Percentiles rank a stretch among this genome's conserved stretches.
phyloP scores from a whole-genome alignment of 2,888 invertebrate species.

The Pristionchus japonicus region DNA sequence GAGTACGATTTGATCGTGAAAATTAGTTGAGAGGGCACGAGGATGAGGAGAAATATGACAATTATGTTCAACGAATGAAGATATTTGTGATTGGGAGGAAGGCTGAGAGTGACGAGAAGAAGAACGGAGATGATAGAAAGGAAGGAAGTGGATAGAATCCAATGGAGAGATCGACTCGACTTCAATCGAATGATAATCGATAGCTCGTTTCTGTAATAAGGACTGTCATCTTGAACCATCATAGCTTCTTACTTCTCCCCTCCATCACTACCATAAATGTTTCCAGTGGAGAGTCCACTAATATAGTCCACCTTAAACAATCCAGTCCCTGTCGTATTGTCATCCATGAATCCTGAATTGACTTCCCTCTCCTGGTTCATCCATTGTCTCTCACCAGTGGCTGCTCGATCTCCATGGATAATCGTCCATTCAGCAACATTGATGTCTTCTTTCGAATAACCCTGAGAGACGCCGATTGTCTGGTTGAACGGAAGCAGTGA shows the following conservation, averaged over 20 bases:
- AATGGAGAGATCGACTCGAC: neutral
- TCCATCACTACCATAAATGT: neutral
- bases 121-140: neutral
- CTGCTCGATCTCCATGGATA: neutral
- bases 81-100: neutral
- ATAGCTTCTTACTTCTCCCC: neutral
- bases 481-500: too few species aligned
- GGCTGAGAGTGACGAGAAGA: neutral
- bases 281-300: neutral
- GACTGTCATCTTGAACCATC: neutral
- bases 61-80: neutral
- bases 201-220: neutral
- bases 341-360: slow-evolving; percentile 7
- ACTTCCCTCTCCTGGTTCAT: neutral
- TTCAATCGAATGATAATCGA: neutral
- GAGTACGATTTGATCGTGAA: neutral
- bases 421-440: neutral
- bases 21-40: neutral
- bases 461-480: neutral
- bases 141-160: neutral
- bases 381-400: neutral
- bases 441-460: neutral
- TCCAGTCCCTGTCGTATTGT: neutral
- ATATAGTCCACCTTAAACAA: neutral
- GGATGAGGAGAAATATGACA: neutral